Base-by-base conservation (phyloP, 1,140 invertebrate genomes). In the Drosophila nikananu region DNA sequence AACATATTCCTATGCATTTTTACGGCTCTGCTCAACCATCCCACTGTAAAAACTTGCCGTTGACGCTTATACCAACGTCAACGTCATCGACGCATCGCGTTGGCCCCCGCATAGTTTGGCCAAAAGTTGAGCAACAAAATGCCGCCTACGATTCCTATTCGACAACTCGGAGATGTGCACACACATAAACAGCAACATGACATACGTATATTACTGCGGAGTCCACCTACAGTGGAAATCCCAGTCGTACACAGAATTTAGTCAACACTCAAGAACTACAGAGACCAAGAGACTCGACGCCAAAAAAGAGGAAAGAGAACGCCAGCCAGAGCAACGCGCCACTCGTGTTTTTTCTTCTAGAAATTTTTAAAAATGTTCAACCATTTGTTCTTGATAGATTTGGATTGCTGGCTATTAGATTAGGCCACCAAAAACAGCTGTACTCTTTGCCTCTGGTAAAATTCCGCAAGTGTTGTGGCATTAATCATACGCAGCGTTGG, bases 341-440 rank as follows among this genome's bases (percentile, higher is more conserved):
- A 60, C 55, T 65, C 46, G 70, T 48, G 41, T 54, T 39, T 59
- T 79, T 79, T 81, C 57, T 89, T 89, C 84, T 89, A 89, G 86
- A 89, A 87, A 90, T 84, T 80, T 72, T 83, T 30, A 72, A 83
- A 84, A 71, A 76, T 86, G 72, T 79, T 74, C 32, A 58, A 48
- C 52, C 71, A 64, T 39, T 58, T 21, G 48, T 32, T 64, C 61
- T 77, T 86, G 67, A 83, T 89, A 86, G 64, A 66, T 66, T 72
- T 86, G 58, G 32, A 57, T 64, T 49, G 70, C 73, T 64, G 65
- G 42, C 62, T 58, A 71, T 60, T 62, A 73, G 83, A 86, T 86
- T 87, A 86, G 83, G 63, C 74, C 66, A 25, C 61, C 48, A 65
- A 65, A 71, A 77, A 68, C 84, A 72, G 66, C 60, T 74, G 57